Percentiles rank a stretch among this genome's conserved stretches.
These are phyloP conservation scores for Characodon lateralis DNA, from an alignment of 2,797 vertebrate genomes.

Conservation along the genomic window DNA sequence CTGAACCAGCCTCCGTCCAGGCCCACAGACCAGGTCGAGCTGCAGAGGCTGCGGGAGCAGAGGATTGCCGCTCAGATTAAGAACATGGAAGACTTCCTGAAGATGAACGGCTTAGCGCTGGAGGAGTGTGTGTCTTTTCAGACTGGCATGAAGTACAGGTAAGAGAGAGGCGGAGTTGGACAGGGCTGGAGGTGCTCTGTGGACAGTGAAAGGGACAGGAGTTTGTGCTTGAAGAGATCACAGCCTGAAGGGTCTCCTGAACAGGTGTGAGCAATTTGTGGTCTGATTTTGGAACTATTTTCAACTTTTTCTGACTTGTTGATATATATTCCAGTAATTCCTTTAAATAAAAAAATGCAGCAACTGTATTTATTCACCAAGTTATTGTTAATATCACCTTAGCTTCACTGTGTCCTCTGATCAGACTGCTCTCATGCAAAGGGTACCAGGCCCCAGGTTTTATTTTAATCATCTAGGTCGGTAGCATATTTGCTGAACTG, in stretches of 20 bases:
- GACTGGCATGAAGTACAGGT: constrained; percentile 99
- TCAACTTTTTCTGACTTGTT: background rate
- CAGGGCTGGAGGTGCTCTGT: constrained; percentile 17
- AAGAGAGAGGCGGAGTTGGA: constrained; percentile 75
- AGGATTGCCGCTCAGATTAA: constrained; percentile 89
- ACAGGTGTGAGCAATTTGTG: constrained; percentile 15
- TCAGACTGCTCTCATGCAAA: constrained; percentile 47
- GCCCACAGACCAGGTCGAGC: constrained; percentile 86
- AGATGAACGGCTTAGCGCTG: constrained; percentile 93
- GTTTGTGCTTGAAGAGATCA: constrained; percentile 16
- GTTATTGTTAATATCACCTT: constrained; percentile 20
- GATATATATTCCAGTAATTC: background rate
- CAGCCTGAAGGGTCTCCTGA: constrained; percentile 8
- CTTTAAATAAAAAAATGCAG: background rate
- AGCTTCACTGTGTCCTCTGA: constrained; percentile 56
- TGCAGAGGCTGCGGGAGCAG: constrained; percentile 91
- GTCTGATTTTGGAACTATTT: background rate
- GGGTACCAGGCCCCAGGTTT: constrained; percentile 67
- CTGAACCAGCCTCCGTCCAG: constrained; percentile 84
- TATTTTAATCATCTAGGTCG: constrained; percentile 85
- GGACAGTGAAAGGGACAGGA: constrained; percentile 23
- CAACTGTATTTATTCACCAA: background rate
- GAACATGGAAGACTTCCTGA: constrained; percentile 97
- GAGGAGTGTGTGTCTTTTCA: constrained; percentile 89
- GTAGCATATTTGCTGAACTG: constrained; percentile 71